Conservation (phyloP, 2,888 invertebrate species). For the Chrysina gloriosa region DNA sequence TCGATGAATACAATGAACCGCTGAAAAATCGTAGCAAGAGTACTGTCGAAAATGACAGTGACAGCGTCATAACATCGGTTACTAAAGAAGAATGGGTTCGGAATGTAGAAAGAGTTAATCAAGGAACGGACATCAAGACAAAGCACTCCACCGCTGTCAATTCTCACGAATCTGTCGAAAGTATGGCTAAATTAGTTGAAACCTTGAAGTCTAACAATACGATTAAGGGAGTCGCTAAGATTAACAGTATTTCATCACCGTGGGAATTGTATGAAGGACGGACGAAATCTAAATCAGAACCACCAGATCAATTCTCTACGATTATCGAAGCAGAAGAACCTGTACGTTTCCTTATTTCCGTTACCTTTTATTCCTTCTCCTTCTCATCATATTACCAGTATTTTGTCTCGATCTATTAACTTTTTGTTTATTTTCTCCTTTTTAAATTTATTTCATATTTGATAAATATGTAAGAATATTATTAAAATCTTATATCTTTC, state of each 20-base stretch:
- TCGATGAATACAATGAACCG: slow-evolving; percentile 8
- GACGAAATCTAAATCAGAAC: slow-evolving; percentile 51
- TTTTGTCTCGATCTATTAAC: slow-evolving; percentile 43
- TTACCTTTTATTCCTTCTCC: slow-evolving; percentile 46
- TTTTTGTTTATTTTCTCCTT: slow-evolving; percentile 53
- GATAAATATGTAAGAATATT: background rate
- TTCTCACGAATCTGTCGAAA: slow-evolving; percentile 44
- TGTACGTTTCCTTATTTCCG: slow-evolving; percentile 52
- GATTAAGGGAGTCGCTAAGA: slow-evolving; percentile 19
- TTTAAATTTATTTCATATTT: slow-evolving; percentile 44
- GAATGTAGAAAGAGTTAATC: background rate
- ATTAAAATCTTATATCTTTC: background rate
- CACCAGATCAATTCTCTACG: slow-evolving; percentile 55
- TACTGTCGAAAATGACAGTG: slow-evolving; percentile 54
- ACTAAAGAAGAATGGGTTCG: slow-evolving; percentile 43
- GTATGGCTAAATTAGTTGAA: slow-evolving; percentile 45
- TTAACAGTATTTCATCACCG: slow-evolving; percentile 27
- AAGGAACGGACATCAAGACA: background rate
- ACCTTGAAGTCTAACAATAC: slow-evolving; percentile 44
- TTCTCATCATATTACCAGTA: slow-evolving; percentile 46
- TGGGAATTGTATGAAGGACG: slow-evolving; percentile 45
- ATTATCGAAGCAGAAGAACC: slow-evolving; percentile 59
- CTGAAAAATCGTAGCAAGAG: slow-evolving; percentile 47
- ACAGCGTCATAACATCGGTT: slow-evolving; percentile 52
- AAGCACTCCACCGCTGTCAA: slow-evolving; percentile 7